These are phyloP conservation scores for Lucinisca nassula DNA, from an alignment of 2,888 invertebrate genomes.

Conservation along the genomic window DNA sequence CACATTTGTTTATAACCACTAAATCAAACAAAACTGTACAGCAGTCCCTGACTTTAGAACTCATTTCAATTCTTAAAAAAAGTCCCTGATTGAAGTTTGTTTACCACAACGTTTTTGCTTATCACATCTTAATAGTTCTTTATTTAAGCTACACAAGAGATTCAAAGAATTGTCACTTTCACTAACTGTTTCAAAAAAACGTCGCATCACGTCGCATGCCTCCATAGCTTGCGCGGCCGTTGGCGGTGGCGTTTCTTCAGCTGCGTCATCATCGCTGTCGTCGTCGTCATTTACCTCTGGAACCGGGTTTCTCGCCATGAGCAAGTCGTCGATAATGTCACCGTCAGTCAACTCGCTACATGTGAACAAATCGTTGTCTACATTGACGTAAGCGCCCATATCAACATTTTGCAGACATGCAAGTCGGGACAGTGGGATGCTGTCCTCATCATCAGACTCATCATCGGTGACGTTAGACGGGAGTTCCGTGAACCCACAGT, in stretches of 20 bases:
- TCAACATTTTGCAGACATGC: background rate
- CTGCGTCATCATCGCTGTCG: background rate
- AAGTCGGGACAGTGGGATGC: background rate
- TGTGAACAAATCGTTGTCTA: background rate
- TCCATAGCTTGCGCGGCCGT: background rate
- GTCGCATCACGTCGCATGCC: background rate
- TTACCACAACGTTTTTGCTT: background rate
- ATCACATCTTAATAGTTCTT: background rate
- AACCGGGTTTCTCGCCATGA: conserved; percentile 7
- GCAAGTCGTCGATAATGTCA: too few relatives aligned
- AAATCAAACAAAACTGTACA: background rate
- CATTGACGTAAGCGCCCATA: conserved; percentile 1
- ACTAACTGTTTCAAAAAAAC: background rate
- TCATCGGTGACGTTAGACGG: background rate
- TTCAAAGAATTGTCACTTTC: background rate
- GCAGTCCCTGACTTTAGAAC: background rate
- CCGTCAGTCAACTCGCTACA: background rate
- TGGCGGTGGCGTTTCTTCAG: background rate
- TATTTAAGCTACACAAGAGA: background rate
- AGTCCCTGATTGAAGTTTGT: background rate
- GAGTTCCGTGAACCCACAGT: background rate
- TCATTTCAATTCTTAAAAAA: background rate
- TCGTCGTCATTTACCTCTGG: background rate
- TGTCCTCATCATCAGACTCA: background rate
- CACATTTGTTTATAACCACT: too few relatives aligned